Percentiles rank a stretch among this genome's conserved stretches.
phyloP scores from a whole-genome alignment of 1,140 invertebrate species.

The Diploscapter pachys region DNA sequence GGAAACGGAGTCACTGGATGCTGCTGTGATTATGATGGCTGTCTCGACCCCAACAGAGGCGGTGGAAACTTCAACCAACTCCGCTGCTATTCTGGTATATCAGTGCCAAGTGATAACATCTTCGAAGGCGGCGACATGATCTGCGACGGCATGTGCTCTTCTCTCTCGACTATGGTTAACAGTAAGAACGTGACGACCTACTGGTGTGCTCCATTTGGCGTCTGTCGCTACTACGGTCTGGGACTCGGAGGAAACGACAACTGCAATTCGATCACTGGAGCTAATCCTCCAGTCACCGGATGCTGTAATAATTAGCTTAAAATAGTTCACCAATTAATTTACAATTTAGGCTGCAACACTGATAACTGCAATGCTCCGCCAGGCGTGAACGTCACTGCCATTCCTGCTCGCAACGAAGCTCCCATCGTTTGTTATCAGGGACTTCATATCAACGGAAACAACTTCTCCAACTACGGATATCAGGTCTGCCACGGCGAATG shows the following conservation, averaged over 20 bases:
- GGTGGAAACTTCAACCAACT: slow-evolving; percentile 12
- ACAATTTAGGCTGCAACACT: slow-evolving; percentile 6
- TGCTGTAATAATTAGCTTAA: slow-evolving; percentile 2
- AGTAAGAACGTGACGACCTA: slow-evolving; percentile 25
- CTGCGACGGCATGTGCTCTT: slow-evolving; percentile 28
- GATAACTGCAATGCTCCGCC: slow-evolving; percentile 23
- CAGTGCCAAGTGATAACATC: slow-evolving; percentile 21
- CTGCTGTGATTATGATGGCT: slow-evolving; percentile 32
- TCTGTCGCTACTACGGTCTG: slow-evolving; percentile 24
- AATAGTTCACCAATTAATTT: too few relatives aligned
- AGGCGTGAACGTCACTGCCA: slow-evolving; percentile 16
- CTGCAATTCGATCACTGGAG: slow-evolving; percentile 20
- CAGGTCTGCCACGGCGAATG: slow-evolving; percentile 28
- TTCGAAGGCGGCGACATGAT: slow-evolving; percentile 19
- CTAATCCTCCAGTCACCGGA: slow-evolving; percentile 19
- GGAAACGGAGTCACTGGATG: slow-evolving; percentile 19
- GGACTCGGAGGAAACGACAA: slow-evolving; percentile 28
- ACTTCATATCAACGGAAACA: slow-evolving; percentile 30
- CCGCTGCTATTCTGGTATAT: slow-evolving; percentile 36
- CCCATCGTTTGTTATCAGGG: slow-evolving; percentile 32
- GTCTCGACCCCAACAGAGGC: slow-evolving; percentile 25
- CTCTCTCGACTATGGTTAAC: slow-evolving; percentile 23
- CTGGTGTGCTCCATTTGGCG: slow-evolving; percentile 30
- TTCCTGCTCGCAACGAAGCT: slow-evolving; percentile 17
- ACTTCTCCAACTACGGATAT: slow-evolving; percentile 12